These are phyloP conservation scores for Bubo scandiacus DNA, from an alignment of 2,113 vertebrate genomes.

Conservation along the genomic window DNA sequence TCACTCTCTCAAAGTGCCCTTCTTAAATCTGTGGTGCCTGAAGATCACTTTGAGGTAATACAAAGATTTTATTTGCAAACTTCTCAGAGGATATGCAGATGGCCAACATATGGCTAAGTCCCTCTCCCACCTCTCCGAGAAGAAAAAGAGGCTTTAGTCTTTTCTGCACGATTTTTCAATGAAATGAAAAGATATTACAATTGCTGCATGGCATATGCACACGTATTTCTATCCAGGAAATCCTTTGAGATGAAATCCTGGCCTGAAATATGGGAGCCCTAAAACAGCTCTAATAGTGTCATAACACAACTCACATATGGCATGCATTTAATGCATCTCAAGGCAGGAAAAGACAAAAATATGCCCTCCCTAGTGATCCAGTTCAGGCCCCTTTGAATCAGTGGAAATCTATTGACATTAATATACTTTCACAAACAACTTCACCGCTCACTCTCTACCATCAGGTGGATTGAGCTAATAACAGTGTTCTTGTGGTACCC, in stretches of 20 bases:
- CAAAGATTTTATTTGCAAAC: neutral
- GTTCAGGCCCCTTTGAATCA: neutral
- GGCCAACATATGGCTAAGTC: neutral
- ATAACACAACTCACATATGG: neutral
- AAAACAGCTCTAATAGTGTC: neutral
- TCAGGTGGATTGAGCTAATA: neutral
- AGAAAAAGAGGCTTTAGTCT: neutral
- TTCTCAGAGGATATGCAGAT: neutral
- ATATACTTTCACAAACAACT: neutral
- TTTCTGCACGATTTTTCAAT: neutral
- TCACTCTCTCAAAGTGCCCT: neutral
- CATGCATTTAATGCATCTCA: neutral
- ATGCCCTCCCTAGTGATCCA: neutral
- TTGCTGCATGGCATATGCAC: neutral
- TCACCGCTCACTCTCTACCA: neutral
- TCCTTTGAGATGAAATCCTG: neutral
- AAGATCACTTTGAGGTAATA: neutral
- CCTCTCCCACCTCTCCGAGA: neutral
- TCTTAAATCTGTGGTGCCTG: neutral
- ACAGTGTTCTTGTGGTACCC: neutral
- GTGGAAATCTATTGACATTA: neutral
- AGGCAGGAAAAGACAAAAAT: conserved; percentile 8
- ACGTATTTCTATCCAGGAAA: neutral
- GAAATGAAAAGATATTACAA: neutral
- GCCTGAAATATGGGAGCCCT: neutral